These are phyloP conservation scores for Diacarnus erythraeanus DNA, from an alignment of 37 sponge, comb jelly and placozoan genomes.

Conservation along the genomic window DNA sequence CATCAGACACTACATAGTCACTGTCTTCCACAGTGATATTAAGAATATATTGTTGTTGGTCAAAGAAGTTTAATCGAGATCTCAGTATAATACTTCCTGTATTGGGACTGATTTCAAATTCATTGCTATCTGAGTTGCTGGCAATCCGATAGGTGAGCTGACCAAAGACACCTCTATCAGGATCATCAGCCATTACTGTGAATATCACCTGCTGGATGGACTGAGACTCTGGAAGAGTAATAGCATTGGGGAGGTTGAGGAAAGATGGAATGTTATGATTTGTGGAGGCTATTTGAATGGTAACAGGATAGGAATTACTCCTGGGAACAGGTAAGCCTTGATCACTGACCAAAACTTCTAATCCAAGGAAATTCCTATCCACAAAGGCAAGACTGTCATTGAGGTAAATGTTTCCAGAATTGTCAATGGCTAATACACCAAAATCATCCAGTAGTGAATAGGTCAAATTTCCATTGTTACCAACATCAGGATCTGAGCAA, in stretches of 20 bases:
- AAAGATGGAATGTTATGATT: constrained; percentile 45
- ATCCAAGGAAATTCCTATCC: constrained; percentile 9
- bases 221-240: constrained; percentile 38
- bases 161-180: constrained; percentile 56
- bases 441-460: constrained; percentile 42
- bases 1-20: constrained; percentile 8
- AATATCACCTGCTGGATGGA: constrained; percentile 13
- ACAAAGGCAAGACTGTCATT: constrained; percentile 7
- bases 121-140: background rate
- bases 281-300: constrained; percentile 18
- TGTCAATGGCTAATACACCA: constrained; percentile 28
- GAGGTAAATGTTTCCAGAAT: constrained; percentile 26
- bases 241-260: constrained; percentile 48
- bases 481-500: constrained; percentile 60
- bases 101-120: constrained; percentile 40
- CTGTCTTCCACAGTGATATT: constrained; percentile 49
- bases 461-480: constrained; percentile 28
- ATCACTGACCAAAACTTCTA: constrained; percentile 35
- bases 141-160: constrained; percentile 21
- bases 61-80: constrained; percentile 35
- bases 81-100: constrained; percentile 51
- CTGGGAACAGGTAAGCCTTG: constrained; percentile 8
- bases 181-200: constrained; percentile 48
- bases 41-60: constrained; percentile 19
- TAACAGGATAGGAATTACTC: constrained; percentile 6